Conservation (phyloP, 2,888 invertebrate species). For the Aspidiotus destructor region DNA sequence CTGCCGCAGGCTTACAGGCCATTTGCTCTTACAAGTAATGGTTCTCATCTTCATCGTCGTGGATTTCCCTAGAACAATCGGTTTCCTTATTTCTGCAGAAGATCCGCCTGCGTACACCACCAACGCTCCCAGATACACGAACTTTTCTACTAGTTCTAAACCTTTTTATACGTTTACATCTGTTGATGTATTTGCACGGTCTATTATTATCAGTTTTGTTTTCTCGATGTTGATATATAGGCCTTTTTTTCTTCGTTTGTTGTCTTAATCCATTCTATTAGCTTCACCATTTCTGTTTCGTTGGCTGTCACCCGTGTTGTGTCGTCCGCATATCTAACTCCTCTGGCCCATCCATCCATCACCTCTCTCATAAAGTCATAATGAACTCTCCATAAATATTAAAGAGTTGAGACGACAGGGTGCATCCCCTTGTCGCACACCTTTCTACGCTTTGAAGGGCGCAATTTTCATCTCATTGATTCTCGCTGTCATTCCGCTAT, state of each 20-base stretch:
- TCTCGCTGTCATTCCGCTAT: not conserved
- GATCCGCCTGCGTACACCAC: not conserved
- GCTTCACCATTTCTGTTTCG: not conserved
- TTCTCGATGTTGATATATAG: no score
- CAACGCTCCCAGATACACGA: not conserved
- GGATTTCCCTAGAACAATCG: not conserved
- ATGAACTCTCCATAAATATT: not conserved
- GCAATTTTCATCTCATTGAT: no score
- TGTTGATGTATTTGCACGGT: not conserved
- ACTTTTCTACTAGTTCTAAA: not conserved
- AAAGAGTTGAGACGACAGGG: not conserved
- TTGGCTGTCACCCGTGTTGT: not conserved
- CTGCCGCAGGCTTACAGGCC: no score
- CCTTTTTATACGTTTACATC: not conserved
- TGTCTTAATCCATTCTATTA: not conserved
- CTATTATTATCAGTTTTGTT: not conserved
- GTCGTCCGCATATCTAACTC: not conserved
- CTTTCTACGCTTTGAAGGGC: not conserved
- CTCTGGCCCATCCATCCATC: not conserved
- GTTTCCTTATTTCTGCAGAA: not conserved
- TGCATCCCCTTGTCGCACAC: not conserved
- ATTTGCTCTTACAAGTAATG: no score
- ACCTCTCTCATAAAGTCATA: slow-evolving; percentile 2
- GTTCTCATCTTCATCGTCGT: no score
- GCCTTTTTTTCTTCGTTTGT: no score